Base-by-base conservation (phyloP, 2,888 invertebrate species). In the Ichneumon xanthorius region DNA sequence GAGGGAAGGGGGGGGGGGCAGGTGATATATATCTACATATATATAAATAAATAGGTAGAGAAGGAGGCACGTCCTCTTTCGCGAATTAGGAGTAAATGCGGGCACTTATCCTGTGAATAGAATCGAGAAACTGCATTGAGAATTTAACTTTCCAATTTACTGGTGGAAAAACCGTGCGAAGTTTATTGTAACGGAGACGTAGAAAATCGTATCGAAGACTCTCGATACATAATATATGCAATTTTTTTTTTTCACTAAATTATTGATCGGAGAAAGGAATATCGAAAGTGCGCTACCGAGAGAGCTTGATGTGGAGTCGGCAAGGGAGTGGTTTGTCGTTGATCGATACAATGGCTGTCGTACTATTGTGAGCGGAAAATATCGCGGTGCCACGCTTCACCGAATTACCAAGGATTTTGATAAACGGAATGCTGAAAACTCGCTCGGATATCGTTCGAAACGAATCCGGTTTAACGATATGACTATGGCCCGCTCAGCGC, bases 401-500 rank as follows among this genome's bases (percentile, higher is more conserved):
- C 81, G 84, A 78, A 85, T 85, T 70, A 70, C 71, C 40, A 55
- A 71, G 71, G 45, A n/a, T 68, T 63, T 22, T 53, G 45, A 71
- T 67, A 77, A 77, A 79, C 72, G 67, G 14, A 45, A 81, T 73
- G 68, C 81, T 78, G n/a, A 53, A 73, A 81, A 84, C 68, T 67
- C 67, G 61, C 14, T 37, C 68, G 58, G 58, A 73, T 76, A 55
- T 53, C 5, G 19, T 45, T 45, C 11, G 2, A 26, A 5, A 45
- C 53, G 37, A 67, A 58, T 79, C 77, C 82, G 79, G 79, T 79
- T 75, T 19, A 37, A 73, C 7, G 30, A 33, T 50, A 19, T 14
- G 22, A 19, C 48, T 61, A 30, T 2, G 37, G 4, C 53, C 14
- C 58, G 63, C 55, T 50, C 63, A 30, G 70, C 26, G 19, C 67